phyloP scores from a whole-genome alignment of 2,888 invertebrate genomes.

The Clistopyga incitator region DNA sequence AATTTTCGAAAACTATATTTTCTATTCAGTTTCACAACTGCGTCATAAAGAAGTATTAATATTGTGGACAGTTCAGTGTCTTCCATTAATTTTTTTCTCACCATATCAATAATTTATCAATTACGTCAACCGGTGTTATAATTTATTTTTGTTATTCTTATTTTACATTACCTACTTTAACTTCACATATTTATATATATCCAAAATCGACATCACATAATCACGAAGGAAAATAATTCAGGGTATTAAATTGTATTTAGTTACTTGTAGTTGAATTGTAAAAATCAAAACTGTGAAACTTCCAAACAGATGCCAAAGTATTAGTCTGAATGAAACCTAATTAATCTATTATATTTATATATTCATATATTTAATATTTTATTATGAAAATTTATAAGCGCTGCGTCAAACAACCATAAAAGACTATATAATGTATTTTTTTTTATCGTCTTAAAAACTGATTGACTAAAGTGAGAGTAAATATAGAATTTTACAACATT shows the following conservation, averaged over 20 bases:
- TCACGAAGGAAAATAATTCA: not conserved
- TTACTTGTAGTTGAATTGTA: not conserved
- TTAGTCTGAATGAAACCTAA: conserved; percentile 12
- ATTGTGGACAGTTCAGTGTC: no score
- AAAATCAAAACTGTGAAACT: conserved; percentile 10
- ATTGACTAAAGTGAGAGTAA: conserved; percentile 33
- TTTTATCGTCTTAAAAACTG: conserved; percentile 3
- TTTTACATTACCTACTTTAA: not conserved
- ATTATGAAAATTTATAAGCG: not conserved
- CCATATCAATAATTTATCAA: not conserved
- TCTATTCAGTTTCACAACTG: no score
- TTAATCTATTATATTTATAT: not conserved
- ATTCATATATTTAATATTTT: conserved; percentile 1
- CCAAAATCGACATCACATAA: conserved; percentile 3
- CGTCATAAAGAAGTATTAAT: no score
- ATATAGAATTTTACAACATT: conserved; percentile 30
- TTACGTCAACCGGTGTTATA: not conserved
- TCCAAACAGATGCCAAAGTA: conserved; percentile 54
- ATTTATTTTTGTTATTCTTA: not conserved
- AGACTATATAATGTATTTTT: conserved; percentile 30
- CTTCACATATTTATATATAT: no score
- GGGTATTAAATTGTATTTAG: conserved; percentile 3
- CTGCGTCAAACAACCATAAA: conserved; percentile 16
- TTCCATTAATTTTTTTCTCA: no score
- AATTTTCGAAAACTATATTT: no score